Evolutionary conservation across 2,888 invertebrate species (phyloP).

Genomic region (Ptychoptera albimana): DNA sequence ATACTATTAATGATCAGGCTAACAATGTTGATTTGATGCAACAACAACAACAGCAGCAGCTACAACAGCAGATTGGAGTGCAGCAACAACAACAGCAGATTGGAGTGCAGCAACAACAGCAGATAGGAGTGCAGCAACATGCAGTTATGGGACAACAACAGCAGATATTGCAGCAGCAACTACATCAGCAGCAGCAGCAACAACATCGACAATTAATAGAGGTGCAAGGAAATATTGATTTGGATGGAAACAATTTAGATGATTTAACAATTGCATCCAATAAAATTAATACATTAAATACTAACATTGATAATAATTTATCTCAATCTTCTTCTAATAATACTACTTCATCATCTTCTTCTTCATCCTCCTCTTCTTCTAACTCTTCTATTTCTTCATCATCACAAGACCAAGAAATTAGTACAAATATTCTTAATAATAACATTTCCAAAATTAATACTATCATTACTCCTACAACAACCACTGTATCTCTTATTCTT

Average conservation of each 20-base stretch:
- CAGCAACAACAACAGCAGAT: slow-evolving; percentile 2
- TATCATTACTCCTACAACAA: slow-evolving; percentile 1
- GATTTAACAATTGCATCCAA: slow-evolving; percentile 14
- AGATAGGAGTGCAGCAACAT: slow-evolving; percentile 3
- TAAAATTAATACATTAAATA: slow-evolving; percentile 13
- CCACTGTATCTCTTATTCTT: background rate
- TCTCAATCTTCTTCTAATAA: slow-evolving; percentile 8
- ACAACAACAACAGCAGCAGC: background rate
- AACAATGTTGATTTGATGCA: background rate
- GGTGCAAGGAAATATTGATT: slow-evolving; percentile 9
- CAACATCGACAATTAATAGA: slow-evolving; percentile 14
- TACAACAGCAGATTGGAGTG: slow-evolving; percentile 1
- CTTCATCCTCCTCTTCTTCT: slow-evolving; percentile 11
- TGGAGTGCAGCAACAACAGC: background rate
- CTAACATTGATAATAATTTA: slow-evolving; percentile 15
- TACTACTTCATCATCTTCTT: slow-evolving; percentile 9
- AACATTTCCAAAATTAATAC: slow-evolving; percentile 2
- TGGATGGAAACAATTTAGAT: slow-evolving; percentile 8
- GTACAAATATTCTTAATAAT: slow-evolving; percentile 2
- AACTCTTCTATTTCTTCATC: slow-evolving; percentile 8
- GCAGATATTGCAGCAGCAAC: slow-evolving; percentile 24
- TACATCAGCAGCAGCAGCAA: slow-evolving; percentile 26
- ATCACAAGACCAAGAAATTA: background rate
- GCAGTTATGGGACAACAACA: background rate
- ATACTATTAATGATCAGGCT: too few species aligned